These are phyloP conservation scores for Hormaphis cornu DNA, from an alignment of 1,140 invertebrate genomes.

Conservation along the genomic window DNA sequence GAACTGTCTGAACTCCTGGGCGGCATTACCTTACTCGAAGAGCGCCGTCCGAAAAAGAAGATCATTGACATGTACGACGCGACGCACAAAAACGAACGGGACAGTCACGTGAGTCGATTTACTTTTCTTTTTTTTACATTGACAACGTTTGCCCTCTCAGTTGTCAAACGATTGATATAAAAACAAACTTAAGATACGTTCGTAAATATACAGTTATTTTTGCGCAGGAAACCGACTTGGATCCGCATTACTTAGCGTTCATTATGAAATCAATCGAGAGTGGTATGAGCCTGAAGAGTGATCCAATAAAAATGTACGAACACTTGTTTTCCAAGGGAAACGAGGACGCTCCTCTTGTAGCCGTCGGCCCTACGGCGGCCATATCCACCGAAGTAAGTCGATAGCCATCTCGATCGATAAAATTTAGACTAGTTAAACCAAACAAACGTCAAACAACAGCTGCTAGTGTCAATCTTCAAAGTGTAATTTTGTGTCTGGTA, in stretches of 20 bases:
- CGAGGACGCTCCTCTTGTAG: neutral
- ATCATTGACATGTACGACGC: conserved; percentile 18
- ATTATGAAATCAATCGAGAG: conserved; percentile 14
- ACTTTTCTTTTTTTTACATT: too few species aligned
- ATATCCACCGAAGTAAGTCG: neutral
- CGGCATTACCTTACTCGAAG: conserved; percentile 4
- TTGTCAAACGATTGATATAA: too few species aligned
- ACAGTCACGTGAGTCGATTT: neutral
- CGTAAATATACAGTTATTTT: neutral
- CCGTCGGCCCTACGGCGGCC: neutral
- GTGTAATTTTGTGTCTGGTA: too few species aligned
- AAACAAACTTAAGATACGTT: too few species aligned
- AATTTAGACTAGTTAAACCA: too few species aligned
- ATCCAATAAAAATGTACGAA: conserved; percentile 12
- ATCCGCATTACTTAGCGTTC: conserved; percentile 8
- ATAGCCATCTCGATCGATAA: too few species aligned
- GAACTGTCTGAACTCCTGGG: neutral
- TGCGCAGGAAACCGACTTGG: neutral
- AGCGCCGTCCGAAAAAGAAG: conserved; percentile 13
- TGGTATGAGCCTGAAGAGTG: neutral
- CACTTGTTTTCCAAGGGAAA: conserved; percentile 19
- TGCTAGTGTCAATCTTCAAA: too few species aligned
- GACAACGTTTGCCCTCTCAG: neutral
- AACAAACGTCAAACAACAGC: too few species aligned
- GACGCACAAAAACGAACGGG: neutral